These are phyloP conservation scores for Probosciger aterrimus DNA, from an alignment of 2,113 vertebrate species.

Conservation along the genomic window DNA sequence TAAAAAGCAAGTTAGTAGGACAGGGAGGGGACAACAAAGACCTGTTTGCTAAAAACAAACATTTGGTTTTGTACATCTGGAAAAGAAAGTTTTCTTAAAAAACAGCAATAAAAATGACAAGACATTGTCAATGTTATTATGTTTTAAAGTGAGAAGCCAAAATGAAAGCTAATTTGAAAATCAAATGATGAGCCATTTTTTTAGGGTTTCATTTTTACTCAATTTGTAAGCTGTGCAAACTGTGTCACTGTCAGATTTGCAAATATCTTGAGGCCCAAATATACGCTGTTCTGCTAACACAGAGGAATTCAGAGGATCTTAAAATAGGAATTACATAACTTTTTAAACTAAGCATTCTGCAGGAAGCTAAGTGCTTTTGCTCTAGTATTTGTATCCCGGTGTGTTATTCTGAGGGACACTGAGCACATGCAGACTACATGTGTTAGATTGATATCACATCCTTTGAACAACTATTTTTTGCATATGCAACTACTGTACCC, in stretches of 20 bases:
- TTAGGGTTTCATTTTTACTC: not conserved
- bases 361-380: not conserved
- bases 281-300: not conserved
- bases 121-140: not conserved
- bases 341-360: not conserved
- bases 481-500: not conserved
- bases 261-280: not conserved
- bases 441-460: no score
- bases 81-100: not conserved
- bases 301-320: not conserved
- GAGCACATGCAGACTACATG: not conserved
- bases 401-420: not conserved
- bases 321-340: not conserved
- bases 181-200: not conserved
- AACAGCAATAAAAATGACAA: not conserved
- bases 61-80: not conserved
- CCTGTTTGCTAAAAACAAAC: not conserved
- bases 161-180: not conserved
- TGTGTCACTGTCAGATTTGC: not conserved
- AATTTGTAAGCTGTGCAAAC: accelerated
- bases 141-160: not conserved
- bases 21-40: no score
- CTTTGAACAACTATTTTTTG: not conserved
- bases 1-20: no score
- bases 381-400: not conserved